These are phyloP conservation scores for Onthophagus sagittarius DNA, from an alignment of 2,888 invertebrate genomes.

Conservation along the genomic window DNA sequence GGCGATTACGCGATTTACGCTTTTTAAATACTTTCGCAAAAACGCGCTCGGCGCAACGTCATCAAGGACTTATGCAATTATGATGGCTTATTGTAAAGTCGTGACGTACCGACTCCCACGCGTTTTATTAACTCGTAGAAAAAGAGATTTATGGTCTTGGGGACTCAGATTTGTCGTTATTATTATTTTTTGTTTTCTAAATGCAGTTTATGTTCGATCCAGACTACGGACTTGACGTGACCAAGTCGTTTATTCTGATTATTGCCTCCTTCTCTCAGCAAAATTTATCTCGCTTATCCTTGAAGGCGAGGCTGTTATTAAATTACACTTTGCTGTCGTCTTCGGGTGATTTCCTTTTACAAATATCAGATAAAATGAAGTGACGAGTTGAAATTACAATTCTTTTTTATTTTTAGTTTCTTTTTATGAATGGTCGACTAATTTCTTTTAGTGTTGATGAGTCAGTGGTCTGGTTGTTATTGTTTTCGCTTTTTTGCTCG, in stretches of 20 bases:
- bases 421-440: background rate
- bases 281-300: background rate
- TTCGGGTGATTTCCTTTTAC: background rate
- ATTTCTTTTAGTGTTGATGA: background rate
- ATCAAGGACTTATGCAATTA: background rate
- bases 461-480: background rate
- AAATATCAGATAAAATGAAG: background rate
- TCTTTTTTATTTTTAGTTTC: background rate
- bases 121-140: background rate
- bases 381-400: background rate
- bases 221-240: background rate
- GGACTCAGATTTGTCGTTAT: background rate
- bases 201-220: background rate
- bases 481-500: background rate
- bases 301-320: background rate
- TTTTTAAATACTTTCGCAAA: background rate
- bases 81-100: background rate
- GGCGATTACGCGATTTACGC: background rate
- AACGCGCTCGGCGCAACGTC: background rate
- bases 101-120: background rate
- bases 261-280: background rate
- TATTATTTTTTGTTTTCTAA: background rate
- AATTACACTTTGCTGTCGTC: background rate
- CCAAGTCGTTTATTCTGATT: background rate
- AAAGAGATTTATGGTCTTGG: background rate